phyloP scores from a whole-genome alignment of 2,113 vertebrate species.

The Melanostigma gelatinosum region DNA sequence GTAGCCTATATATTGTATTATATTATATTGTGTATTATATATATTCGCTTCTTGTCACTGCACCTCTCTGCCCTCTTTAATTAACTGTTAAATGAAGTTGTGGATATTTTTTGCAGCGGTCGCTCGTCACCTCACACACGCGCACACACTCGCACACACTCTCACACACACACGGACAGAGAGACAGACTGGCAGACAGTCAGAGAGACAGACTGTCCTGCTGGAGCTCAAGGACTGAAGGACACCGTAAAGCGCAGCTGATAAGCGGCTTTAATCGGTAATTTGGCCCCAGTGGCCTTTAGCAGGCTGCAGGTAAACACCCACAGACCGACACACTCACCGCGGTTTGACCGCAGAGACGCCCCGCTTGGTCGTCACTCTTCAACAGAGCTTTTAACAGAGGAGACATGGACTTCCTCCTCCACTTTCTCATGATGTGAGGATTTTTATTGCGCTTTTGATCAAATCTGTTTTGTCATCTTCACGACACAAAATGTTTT shows the following conservation, averaged over 20 bases:
- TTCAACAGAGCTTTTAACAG: background rate
- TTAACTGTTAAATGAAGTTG: background rate
- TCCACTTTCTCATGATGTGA: background rate
- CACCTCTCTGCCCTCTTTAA: too few relatives aligned
- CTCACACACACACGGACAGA: background rate
- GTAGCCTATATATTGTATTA: background rate
- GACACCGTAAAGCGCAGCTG: constrained; percentile 61
- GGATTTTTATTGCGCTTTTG: constrained; percentile 2
- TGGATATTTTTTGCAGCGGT: constrained; percentile 15
- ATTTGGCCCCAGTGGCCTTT: constrained; percentile 64
- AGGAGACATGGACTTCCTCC: background rate
- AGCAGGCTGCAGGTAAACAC: constrained; percentile 28
- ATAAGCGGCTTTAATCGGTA: constrained; percentile 76
- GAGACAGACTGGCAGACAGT: background rate
- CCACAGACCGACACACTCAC: constrained; percentile 7
- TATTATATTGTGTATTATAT: background rate
- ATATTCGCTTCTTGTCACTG: background rate
- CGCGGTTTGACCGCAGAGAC: background rate
- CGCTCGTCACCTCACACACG: background rate
- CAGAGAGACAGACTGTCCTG: constrained; percentile 41
- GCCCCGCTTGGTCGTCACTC: background rate
- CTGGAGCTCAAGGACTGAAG: constrained; percentile 66
- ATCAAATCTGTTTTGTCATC: background rate
- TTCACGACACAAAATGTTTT: background rate
- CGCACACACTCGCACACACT: background rate